These are phyloP conservation scores for Paramormyrops kingsleyae DNA, from an alignment of 2,113 vertebrate species.

Conservation along the genomic window DNA sequence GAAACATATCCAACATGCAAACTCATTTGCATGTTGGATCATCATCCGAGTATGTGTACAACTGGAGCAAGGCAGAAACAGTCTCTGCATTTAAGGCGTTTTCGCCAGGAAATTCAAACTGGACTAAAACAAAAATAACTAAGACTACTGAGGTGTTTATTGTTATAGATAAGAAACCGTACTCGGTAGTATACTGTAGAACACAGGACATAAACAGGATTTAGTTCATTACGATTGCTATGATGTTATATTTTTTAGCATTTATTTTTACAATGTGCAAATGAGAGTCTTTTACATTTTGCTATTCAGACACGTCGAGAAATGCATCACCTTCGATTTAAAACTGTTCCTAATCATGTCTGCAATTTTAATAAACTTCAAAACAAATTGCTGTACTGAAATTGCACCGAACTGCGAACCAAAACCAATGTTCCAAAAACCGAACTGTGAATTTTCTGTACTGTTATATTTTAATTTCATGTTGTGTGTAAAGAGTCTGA, in stretches of 20 bases:
- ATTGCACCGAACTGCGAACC: not conserved
- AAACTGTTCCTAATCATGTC: not conserved
- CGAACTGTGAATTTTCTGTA: not conserved
- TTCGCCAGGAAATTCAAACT: not conserved
- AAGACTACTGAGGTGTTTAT: not conserved
- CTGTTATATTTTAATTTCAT: not conserved
- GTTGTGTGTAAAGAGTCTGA: not conserved
- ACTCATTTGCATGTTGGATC: not conserved
- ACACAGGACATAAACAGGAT: not conserved
- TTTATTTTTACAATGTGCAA: not conserved
- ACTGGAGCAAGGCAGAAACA: not conserved
- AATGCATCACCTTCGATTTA: not conserved
- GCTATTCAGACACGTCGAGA: not conserved
- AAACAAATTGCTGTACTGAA: not conserved
- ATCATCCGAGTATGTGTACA: not conserved
- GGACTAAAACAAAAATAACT: not conserved
- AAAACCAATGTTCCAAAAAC: not conserved
- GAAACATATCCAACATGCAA: not conserved
- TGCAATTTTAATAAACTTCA: not conserved
- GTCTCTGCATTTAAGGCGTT: not conserved
- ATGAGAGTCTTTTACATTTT: not conserved
- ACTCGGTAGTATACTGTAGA: not conserved
- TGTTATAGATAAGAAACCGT: not conserved
- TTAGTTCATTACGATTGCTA: not conserved
- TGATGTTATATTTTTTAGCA: not conserved